Conservation (phyloP, 1,140 invertebrate species). For the Polyergus mexicanus region DNA sequence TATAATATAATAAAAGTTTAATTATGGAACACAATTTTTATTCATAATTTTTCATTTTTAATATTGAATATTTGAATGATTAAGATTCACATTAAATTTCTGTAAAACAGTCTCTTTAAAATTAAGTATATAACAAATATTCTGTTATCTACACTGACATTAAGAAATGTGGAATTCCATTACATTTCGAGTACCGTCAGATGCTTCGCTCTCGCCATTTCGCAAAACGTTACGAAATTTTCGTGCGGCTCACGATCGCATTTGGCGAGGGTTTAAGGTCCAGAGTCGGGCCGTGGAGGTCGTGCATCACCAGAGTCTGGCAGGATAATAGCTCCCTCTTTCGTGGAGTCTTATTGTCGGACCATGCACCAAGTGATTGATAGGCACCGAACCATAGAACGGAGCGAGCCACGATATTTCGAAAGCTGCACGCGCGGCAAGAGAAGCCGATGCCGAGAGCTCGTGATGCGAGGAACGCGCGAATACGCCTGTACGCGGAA, state of each 20-base stretch:
- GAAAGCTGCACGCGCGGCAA: slow-evolving; percentile 63
- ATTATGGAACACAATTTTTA: neutral
- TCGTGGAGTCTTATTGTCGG: slow-evolving; percentile 80
- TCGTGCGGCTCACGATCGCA: slow-evolving; percentile 65
- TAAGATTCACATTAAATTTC: slow-evolving; percentile 2
- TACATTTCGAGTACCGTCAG: neutral
- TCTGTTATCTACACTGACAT: neutral
- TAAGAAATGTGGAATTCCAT: neutral
- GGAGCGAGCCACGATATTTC: slow-evolving; percentile 72
- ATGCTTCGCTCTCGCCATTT: slow-evolving; percentile 36
- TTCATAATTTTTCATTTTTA: neutral
- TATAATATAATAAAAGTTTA: neutral
- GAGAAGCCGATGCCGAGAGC: slow-evolving; percentile 11
- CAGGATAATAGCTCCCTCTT: slow-evolving; percentile 84
- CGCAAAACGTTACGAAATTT: slow-evolving; percentile 67
- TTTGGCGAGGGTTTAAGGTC: slow-evolving; percentile 72
- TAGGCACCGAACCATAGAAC: slow-evolving; percentile 79
- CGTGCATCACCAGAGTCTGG: slow-evolving; percentile 85
- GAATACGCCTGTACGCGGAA: slow-evolving; percentile 58
- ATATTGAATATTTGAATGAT: neutral
- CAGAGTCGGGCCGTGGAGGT: slow-evolving; percentile 79
- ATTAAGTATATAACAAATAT: neutral
- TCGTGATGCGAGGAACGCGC: slow-evolving; percentile 39
- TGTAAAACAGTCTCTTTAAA: neutral
- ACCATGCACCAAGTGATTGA: slow-evolving; percentile 83